Evolutionary conservation across 2,888 invertebrate genomes (phyloP).

Genomic region (Ormyrus rosae): DNA sequence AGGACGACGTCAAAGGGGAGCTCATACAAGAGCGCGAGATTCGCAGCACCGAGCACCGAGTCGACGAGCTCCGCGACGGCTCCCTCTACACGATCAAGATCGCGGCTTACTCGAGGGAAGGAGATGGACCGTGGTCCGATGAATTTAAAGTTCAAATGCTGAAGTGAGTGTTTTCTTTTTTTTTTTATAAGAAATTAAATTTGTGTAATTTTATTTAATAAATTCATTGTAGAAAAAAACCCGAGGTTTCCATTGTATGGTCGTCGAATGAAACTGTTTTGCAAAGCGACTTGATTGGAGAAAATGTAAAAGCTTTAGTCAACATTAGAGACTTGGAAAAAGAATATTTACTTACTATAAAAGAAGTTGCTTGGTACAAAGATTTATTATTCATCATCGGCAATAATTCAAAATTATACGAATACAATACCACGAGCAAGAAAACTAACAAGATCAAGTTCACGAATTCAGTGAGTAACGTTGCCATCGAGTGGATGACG

Average conservation of each 20-base stretch:
- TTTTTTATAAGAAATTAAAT: not conserved
- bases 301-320: slow-evolving; percentile 83
- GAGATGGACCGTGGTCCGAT: slow-evolving; percentile 88
- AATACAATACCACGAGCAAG: slow-evolving; percentile 83
- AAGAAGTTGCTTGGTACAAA: slow-evolving; percentile 87
- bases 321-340: slow-evolving; percentile 79
- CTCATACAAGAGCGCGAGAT: slow-evolving; percentile 76
- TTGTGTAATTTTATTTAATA: not conserved
- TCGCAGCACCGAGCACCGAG: slow-evolving; percentile 81
- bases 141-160: slow-evolving; percentile 86
- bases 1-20: slow-evolving; percentile 76
- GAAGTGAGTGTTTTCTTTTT: slow-evolving; percentile 66
- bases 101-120: slow-evolving; percentile 86
- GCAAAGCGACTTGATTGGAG: slow-evolving; percentile 89
- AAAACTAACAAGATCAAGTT: slow-evolving; percentile 80
- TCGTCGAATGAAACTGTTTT: slow-evolving; percentile 86
- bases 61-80: slow-evolving; percentile 84
- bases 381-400: slow-evolving; percentile 86
- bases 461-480: slow-evolving; percentile 85
- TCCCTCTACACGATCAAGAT: slow-evolving; percentile 88
- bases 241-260: slow-evolving; percentile 84
- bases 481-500: slow-evolving; percentile 94
- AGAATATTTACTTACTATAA: slow-evolving; percentile 77
- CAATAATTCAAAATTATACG: slow-evolving; percentile 83
- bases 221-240: slow-evolving; percentile 75